Conservation (phyloP, 2,113 vertebrate species). For the Stigmatopora argus region DNA sequence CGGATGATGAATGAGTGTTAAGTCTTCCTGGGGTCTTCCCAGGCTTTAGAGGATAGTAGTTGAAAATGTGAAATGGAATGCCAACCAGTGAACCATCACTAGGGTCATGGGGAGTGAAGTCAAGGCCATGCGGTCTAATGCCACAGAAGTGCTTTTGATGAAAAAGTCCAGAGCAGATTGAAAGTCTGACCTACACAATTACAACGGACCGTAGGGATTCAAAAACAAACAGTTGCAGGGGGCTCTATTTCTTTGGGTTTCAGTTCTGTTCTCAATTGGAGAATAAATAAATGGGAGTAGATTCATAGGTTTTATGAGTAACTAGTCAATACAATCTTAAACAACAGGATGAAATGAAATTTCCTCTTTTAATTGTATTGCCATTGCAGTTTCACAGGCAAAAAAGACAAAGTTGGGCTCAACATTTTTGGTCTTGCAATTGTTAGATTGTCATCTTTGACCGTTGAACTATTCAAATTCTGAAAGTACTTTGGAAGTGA, state of each 20-base stretch:
- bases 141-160: constrained; percentile 4
- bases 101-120: constrained; percentile 3
- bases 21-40: not conserved
- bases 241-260: not conserved
- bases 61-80: not conserved
- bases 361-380: not conserved
- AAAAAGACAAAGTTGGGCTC: not conserved
- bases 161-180: not conserved
- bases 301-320: not conserved
- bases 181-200: not conserved
- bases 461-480: not conserved
- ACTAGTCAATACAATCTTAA: not conserved
- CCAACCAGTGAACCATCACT: not conserved
- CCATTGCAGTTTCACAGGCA: not conserved
- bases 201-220: not conserved
- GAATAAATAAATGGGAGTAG: not conserved
- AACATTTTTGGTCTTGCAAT: not conserved
- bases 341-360: not conserved
- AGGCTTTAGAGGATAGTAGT: not conserved
- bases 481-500: not conserved
- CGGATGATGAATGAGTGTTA: not conserved
- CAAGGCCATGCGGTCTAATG: not conserved
- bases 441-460: not conserved
- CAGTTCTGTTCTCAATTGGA: not conserved
- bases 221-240: not conserved